Evolutionary conservation across 2,888 invertebrate genomes (phyloP).

Genomic region (Thymelicus sylvestris): DNA sequence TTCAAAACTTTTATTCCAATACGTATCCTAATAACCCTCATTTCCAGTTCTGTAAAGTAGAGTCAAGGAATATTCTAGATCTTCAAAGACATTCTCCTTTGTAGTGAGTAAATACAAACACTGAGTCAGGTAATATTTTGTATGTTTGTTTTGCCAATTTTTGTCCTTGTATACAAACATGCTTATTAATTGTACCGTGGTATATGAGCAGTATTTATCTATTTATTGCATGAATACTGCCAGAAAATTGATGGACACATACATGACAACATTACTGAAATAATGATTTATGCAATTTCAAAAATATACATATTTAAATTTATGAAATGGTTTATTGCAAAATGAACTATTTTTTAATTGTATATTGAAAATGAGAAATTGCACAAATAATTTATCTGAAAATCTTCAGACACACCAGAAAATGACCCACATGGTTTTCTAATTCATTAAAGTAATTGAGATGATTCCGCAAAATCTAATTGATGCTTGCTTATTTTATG

Average conservation of each 20-base stretch:
- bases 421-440: too few relatives aligned
- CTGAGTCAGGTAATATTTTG: constrained; percentile 11
- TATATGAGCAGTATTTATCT: neutral
- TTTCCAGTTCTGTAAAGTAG: constrained; percentile 28
- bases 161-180: constrained; percentile 3
- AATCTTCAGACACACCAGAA: too few relatives aligned
- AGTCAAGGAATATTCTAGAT: constrained; percentile 70
- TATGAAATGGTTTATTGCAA: too few relatives aligned
- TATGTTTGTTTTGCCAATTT: constrained; percentile 23
- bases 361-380: too few relatives aligned
- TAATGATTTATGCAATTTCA: neutral
- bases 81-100: constrained; percentile 47
- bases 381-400: too few relatives aligned
- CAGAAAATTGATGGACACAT: neutral
- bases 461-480: too few relatives aligned
- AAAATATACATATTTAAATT: too few relatives aligned
- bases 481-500: too few relatives aligned
- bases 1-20: constrained; percentile 46
- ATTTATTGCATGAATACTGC: neutral
- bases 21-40: constrained; percentile 39
- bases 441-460: too few relatives aligned
- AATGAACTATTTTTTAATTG: too few relatives aligned
- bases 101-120: constrained; percentile 23
- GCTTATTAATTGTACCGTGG: neutral
- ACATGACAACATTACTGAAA: neutral